Base-by-base conservation (phyloP, 2,113 vertebrate genomes). In the Scomber scombrus region DNA sequence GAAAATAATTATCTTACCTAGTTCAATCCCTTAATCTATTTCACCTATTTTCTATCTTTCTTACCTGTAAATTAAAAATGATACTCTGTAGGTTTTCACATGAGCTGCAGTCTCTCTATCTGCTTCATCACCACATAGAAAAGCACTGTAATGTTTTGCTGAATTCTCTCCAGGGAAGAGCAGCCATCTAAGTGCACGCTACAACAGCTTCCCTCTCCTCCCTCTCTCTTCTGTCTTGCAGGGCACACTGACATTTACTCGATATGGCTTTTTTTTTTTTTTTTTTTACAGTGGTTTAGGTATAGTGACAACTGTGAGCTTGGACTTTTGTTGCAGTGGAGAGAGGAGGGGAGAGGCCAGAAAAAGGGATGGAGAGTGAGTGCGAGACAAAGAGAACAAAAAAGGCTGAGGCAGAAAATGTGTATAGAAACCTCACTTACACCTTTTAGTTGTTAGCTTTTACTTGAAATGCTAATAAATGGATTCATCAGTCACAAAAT, bases 161-260 rank as follows among this genome's bases (percentile, higher is more conserved):
- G n/a, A n/a, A 31, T 52, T 50, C 51, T 72, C 81, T 84, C 68
- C 72, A 5, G 85, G 73, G 79, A 77, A 75, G 67, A 66, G 26
- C 7, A 14, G 61, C 81, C 9, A 15, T 55, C 78, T 83, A 79
- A 81, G 84, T 86, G 86, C 83, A 68, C 67, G 60, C n/a, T 78
- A 71, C 78, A 57, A 50, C 62, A 50, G 11, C 75, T 19, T 11
- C 52, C 61, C 54, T 52, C 72, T 76, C 70, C 70, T 31, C 4
- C 3, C 23, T 26, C 23, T 26, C 23, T 26, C 23, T 26, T 26
- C 23, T 46, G 49, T 83, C 81, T 69, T 69, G 64, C 70, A 60
- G 82, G 72, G 51, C 78, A 77, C 0, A 12, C 40, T 92, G 89
- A 91, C 89, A 89, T 90, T 86, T 91, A 86, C 82, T 82, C 46